Evolutionary conservation across 2,797 vertebrate species (phyloP), one percentile per base, ranked within the genome.

Genomic region (Limosa lapponica): DNA sequence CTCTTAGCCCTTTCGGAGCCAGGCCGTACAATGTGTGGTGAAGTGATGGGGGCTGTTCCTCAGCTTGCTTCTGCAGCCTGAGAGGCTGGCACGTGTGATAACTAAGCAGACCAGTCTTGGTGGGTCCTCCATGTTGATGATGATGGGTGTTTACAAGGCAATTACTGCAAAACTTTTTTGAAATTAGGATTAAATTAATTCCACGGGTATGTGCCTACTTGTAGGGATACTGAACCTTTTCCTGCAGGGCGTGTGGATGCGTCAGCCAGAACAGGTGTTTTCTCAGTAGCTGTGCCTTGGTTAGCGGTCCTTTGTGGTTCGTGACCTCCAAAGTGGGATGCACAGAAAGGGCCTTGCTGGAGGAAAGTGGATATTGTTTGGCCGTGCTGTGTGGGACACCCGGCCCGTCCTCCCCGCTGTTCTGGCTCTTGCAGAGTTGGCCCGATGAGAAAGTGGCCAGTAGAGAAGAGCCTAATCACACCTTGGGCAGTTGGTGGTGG

Each of bases 51-150:
- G 25, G 4, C 49, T 89, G 49, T 18, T 73, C 22, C 15, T 62
- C 17, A 43, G 24, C 7, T 69, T 59, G 44, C 19, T 54, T 3
- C 59, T 65, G 46, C 27, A 14, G 6, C 19, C 32, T 54, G 6
- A 41, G 36, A 89, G 16, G 16, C 49, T 58, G n/a, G 46, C n/a
- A 19, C 5, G 1, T 19, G 15, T 13, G 39, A n/a, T 82, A 39
- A 20, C 55, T 43, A 37, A 64, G 44, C 61, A 64, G 17, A 34
- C 14, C 0, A 2, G 16, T 61, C 32, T 71, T 61, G 36, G 18
- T 2, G 1, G 16, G 16, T 65, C 32, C 16, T 61, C 25, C 1
- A 0, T 0, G 4, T 79, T 58, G 37, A 3, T 24, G 34, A 19
- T 15, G 43, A 51, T 30, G 22, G 36, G 11, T 17, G 11, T 65